These are phyloP conservation scores for Sesamia nonagrioides DNA, from an alignment of 1,140 invertebrate genomes.

Conservation along the genomic window DNA sequence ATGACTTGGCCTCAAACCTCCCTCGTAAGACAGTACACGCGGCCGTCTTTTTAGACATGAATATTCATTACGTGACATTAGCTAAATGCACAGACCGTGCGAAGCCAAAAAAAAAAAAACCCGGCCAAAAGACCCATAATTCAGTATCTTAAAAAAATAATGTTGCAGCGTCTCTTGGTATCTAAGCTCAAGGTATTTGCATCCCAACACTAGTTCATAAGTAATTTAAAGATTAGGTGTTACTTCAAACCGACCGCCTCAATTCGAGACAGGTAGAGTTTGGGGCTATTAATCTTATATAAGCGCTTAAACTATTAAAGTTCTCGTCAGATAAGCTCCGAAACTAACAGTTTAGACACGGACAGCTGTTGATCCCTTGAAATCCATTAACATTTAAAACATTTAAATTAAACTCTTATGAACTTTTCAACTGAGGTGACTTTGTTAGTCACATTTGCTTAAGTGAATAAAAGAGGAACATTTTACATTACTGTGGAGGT, in stretches of 20 bases:
- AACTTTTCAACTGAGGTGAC: neutral
- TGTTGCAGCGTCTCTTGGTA: neutral
- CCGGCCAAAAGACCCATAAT: no score
- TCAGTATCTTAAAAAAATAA: no score
- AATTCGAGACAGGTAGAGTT: conserved; percentile 55
- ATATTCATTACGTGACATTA: no score
- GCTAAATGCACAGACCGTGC: no score
- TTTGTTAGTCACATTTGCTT: neutral
- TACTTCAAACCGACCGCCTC: conserved; percentile 42
- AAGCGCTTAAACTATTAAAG: conserved; percentile 71
- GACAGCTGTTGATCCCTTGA: conserved; percentile 62
- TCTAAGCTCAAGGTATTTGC: conserved; percentile 17
- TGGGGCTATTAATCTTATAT: conserved; percentile 68
- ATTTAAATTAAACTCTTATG: conserved; percentile 29
- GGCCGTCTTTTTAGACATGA: no score
- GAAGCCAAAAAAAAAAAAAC: no score
- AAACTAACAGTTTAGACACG: conserved; percentile 69
- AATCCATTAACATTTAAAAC: conserved; percentile 53
- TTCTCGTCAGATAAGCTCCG: conserved; percentile 65
- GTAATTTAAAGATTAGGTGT: conserved; percentile 54
- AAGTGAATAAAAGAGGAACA: neutral
- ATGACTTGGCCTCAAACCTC: no score
- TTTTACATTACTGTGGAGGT: neutral
- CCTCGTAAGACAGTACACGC: no score
- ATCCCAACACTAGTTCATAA: conserved; percentile 47